phyloP scores from a whole-genome alignment of 2,797 vertebrate genomes.

The Sebastes iracundus region DNA sequence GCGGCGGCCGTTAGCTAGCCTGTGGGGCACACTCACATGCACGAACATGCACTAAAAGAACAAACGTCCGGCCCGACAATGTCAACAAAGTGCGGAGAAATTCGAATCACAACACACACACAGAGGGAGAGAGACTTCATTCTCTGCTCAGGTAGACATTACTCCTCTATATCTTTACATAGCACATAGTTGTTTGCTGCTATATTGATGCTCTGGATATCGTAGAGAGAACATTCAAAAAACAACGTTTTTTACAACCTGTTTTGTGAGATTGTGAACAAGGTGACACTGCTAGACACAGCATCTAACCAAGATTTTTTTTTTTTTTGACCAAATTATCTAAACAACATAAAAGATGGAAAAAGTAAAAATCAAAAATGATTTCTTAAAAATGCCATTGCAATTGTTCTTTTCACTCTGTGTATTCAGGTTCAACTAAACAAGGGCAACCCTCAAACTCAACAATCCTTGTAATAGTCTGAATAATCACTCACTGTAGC shows the following conservation, averaged over 20 bases:
- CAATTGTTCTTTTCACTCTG: neutral
- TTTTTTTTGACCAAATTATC: neutral
- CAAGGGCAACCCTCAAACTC: neutral
- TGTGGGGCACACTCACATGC: too few species aligned
- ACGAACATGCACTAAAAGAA: too few species aligned
- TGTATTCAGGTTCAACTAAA: neutral
- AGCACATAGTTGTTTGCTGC: too few species aligned
- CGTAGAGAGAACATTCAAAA: rapidly evolving
- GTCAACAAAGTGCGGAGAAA: too few species aligned
- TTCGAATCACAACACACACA: too few species aligned
- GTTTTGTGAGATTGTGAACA: neutral
- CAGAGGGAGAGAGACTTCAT: too few species aligned
- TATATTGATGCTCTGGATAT: too few species aligned
- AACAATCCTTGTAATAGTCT: neutral
- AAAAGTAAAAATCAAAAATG: neutral
- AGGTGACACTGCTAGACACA: neutral
- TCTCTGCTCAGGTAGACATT: too few species aligned
- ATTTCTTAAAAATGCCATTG: neutral
- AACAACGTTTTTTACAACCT: neutral
- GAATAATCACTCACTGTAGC: neutral
- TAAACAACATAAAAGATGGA: neutral
- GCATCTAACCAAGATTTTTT: neutral
- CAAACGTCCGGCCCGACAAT: too few species aligned
- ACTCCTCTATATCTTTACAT: too few species aligned
- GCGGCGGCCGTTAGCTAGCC: too few species aligned